These are phyloP conservation scores for Peromyscus attwateri DNA, from an alignment of 2,797 vertebrate genomes.

Conservation along the genomic window DNA sequence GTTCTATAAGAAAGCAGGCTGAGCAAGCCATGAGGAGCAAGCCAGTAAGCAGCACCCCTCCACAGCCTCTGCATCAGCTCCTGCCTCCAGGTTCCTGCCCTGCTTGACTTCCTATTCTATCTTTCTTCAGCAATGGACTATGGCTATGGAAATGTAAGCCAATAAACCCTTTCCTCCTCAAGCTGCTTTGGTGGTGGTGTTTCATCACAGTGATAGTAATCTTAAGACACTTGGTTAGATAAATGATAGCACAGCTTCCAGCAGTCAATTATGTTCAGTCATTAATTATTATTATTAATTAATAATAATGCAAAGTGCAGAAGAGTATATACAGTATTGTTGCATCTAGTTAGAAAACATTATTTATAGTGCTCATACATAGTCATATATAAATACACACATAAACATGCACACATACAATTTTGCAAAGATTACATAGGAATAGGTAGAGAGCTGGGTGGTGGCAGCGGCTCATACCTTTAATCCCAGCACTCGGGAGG, in stretches of 20 bases:
- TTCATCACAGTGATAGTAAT: background rate
- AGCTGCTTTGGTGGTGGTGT: background rate
- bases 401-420: background rate
- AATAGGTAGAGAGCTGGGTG: background rate
- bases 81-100: background rate
- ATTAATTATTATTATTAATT: background rate
- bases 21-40: background rate
- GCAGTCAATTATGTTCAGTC: background rate
- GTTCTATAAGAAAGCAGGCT: background rate
- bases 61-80: background rate
- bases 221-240: background rate
- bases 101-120: background rate
- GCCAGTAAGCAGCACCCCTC: background rate
- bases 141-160: background rate
- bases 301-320: background rate
- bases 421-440: conserved; percentile 3
- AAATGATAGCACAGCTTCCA: background rate
- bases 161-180: background rate
- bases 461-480: too few species aligned
- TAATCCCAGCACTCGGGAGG: too few species aligned
- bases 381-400: background rate
- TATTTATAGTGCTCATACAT: background rate
- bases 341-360: background rate
- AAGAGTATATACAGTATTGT: background rate
- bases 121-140: background rate